A percentile compares a stretch with the other conserved stretches of the same genome.
phyloP scores from a whole-genome alignment of 2,888 invertebrate species.

The Coleophora deauratella region DNA sequence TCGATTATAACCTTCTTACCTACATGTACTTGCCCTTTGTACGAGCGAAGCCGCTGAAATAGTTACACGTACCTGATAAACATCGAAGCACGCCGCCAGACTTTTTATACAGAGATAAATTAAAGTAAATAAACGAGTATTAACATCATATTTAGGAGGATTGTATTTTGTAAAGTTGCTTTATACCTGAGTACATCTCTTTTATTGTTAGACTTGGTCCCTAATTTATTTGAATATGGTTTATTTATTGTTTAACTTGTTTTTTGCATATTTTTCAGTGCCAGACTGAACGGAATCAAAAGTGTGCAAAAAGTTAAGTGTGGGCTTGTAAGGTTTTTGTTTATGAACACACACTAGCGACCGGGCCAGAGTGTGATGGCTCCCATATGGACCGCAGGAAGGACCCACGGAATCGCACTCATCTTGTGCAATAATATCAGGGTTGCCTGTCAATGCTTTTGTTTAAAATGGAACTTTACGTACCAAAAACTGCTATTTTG shows the following conservation, averaged over 20 bases:
- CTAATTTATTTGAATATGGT: no score
- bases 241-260: not conserved
- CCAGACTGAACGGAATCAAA: constrained; percentile 16
- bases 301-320: constrained; percentile 37
- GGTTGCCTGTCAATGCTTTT: constrained; percentile 31
- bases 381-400: constrained; percentile 61
- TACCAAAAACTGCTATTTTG: no score
- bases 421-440: constrained; percentile 60
- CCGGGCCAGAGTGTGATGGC: constrained; percentile 32
- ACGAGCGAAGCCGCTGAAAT: constrained; percentile 44
- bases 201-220: no score
- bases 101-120: no score
- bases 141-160: no score
- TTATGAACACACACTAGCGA: constrained; percentile 41
- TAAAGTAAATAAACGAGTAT: no score
- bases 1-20: constrained; percentile 73
- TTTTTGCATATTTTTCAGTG: not conserved
- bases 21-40: constrained; percentile 68
- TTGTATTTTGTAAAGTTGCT: no score
- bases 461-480: not conserved
- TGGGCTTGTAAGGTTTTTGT: constrained; percentile 46
- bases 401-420: constrained; percentile 49
- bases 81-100: constrained; percentile 6
- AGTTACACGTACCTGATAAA: constrained; percentile 24
- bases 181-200: no score